A percentile compares a stretch with the other conserved stretches of the same genome.
Conservation (phyloP, 2,888 invertebrate species). For the Seira sanloemensis region DNA sequence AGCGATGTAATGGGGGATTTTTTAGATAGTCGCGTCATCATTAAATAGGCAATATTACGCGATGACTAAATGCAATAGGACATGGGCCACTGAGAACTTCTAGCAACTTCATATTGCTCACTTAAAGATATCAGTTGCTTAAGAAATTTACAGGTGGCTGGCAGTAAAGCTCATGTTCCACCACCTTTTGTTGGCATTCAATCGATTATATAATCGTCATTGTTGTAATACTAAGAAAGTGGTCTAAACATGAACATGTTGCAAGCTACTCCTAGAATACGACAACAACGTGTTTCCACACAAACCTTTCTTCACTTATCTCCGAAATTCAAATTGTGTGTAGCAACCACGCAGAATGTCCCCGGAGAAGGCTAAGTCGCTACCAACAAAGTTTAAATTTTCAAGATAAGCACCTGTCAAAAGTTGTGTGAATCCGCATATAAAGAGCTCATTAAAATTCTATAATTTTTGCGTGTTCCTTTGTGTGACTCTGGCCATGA, state of each 20-base stretch:
- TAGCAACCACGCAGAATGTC: no score
- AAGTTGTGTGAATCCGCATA: no score
- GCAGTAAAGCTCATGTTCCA: not conserved
- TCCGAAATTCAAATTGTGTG: not conserved
- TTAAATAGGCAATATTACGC: constrained; percentile 3
- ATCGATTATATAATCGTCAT: not conserved
- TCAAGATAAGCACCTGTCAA: no score
- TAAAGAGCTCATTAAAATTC: not conserved
- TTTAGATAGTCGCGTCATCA: constrained; percentile 5
- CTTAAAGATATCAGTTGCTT: not conserved
- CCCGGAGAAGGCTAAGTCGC: not conserved
- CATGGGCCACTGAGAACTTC: not conserved
- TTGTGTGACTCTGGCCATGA: not conserved
- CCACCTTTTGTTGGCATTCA: not conserved
- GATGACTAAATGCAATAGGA: not conserved
- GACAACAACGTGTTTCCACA: not conserved
- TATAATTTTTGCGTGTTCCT: not conserved
- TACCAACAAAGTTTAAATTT: no score
- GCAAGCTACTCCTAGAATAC: not conserved
- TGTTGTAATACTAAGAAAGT: not conserved
- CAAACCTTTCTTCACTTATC: not conserved
- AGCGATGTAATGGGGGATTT: constrained; percentile 7
- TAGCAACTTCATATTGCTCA: constrained; percentile 2
- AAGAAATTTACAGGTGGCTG: not conserved
- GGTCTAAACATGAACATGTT: not conserved